phyloP scores from a whole-genome alignment of 2,113 vertebrate species.

The Sterrhoptilus dennistouni region DNA sequence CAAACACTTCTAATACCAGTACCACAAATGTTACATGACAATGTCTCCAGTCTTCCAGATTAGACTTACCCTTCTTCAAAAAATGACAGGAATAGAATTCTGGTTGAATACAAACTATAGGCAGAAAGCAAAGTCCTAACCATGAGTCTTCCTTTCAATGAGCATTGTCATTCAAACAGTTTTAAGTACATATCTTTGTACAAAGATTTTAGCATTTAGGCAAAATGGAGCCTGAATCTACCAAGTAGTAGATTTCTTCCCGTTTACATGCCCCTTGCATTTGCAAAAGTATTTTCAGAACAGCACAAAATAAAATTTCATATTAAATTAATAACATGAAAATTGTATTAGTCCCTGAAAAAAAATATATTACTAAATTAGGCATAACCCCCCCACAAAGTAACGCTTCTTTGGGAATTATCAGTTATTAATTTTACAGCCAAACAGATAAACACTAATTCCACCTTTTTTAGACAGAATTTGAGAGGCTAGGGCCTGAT shows the following conservation, averaged over 20 bases:
- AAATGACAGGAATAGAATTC: not conserved
- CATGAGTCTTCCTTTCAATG: not conserved
- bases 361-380: not conserved
- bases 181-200: not conserved
- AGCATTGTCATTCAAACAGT: not conserved
- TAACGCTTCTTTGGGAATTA: not conserved
- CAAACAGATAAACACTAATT: not conserved
- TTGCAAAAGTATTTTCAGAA: not conserved
- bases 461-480: not conserved
- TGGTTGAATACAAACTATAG: not conserved
- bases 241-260: not conserved
- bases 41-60: not conserved
- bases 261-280: not conserved
- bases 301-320: not conserved
- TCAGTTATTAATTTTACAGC: not conserved
- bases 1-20: not conserved
- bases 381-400: fast-evolving
- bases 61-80: fast-evolving
- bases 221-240: not conserved
- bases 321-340: not conserved
- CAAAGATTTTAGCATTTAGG: not conserved
- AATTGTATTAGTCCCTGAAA: not conserved
- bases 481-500: not conserved
- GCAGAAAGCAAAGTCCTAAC: not conserved
- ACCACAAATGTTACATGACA: not conserved